These are phyloP conservation scores for Gryllus longicercus DNA, from an alignment of 2,888 invertebrate genomes.

Conservation along the genomic window DNA sequence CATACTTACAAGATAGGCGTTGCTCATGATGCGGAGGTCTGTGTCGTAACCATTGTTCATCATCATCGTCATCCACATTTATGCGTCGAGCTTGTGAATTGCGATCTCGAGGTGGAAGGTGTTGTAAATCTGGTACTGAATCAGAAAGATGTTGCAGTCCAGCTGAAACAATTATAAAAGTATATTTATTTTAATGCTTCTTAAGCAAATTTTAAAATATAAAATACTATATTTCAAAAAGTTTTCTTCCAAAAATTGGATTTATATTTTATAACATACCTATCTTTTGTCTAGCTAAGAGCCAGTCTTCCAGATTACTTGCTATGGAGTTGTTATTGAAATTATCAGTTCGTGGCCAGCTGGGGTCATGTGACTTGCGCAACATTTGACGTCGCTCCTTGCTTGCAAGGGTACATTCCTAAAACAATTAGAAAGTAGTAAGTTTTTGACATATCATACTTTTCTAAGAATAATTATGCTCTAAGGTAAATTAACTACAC, in stretches of 20 bases:
- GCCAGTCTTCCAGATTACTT: slow-evolving; percentile 55
- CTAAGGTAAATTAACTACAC: too few species aligned
- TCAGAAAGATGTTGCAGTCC: slow-evolving; percentile 43
- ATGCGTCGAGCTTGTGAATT: slow-evolving; percentile 12
- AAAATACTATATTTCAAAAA: too few species aligned
- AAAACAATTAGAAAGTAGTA: slow-evolving; percentile 35
- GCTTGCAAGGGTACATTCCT: slow-evolving; percentile 61
- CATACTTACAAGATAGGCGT: slow-evolving; percentile 50
- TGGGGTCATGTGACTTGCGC: slow-evolving; percentile 50
- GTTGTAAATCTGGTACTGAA: slow-evolving; percentile 46
- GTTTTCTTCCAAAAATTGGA: neutral
- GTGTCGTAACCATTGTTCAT: slow-evolving; percentile 43
- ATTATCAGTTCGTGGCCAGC: slow-evolving; percentile 33
- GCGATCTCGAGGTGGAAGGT: slow-evolving; percentile 42
- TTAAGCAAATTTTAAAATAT: neutral
- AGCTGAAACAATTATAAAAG: slow-evolving; percentile 28
- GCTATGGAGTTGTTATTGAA: slow-evolving; percentile 42
- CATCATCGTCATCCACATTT: slow-evolving; percentile 42
- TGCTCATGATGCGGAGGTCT: slow-evolving; percentile 49
- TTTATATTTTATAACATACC: slow-evolving; percentile 43
- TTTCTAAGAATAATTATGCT: neutral
- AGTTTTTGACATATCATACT: too few species aligned
- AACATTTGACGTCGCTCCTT: slow-evolving; percentile 60
- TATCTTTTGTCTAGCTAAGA: slow-evolving; percentile 51
- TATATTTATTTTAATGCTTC: neutral